These are phyloP conservation scores for Zelostemma sp. DNA, from an alignment of 1,140 invertebrate genomes.

Conservation along the genomic window DNA sequence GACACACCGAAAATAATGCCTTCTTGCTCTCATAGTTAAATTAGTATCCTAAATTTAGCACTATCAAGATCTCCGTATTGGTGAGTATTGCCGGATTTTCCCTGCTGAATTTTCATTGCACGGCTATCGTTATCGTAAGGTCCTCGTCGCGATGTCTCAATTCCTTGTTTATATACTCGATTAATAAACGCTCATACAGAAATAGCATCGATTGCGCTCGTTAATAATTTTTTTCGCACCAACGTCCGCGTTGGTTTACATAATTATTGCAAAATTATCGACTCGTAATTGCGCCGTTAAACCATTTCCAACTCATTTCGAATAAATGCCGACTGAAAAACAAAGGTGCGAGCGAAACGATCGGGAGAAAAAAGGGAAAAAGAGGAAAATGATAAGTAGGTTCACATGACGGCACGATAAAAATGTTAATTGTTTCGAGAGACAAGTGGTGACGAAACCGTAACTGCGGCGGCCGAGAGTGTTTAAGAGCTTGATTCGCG, in stretches of 20 bases:
- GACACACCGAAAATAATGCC: not conserved
- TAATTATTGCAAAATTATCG: too few species aligned
- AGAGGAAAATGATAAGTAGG: too few species aligned
- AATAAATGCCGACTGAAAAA: too few species aligned
- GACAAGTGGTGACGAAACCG: not conserved
- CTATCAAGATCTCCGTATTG: not conserved
- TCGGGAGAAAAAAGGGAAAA: too few species aligned
- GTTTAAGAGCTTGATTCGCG: not conserved
- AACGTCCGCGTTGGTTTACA: too few species aligned
- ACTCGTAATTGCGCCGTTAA: too few species aligned
- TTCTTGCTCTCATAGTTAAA: constrained; percentile 1
- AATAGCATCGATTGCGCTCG: too few species aligned
- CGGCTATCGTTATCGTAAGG: not conserved
- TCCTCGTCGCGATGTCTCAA: not conserved
- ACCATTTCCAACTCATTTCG: too few species aligned
- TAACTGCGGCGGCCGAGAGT: not conserved
- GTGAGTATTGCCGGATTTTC: not conserved
- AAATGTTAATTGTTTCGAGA: not conserved
- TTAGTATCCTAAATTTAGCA: not conserved
- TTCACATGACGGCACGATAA: not conserved
- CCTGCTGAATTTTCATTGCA: not conserved
- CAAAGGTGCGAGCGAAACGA: too few species aligned
- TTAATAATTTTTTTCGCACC: too few species aligned
- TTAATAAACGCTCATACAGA: not conserved
- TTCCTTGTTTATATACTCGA: not conserved